These are phyloP conservation scores for Drosophila ogumai DNA, from an alignment of 1,140 invertebrate species.

Conservation along the genomic window DNA sequence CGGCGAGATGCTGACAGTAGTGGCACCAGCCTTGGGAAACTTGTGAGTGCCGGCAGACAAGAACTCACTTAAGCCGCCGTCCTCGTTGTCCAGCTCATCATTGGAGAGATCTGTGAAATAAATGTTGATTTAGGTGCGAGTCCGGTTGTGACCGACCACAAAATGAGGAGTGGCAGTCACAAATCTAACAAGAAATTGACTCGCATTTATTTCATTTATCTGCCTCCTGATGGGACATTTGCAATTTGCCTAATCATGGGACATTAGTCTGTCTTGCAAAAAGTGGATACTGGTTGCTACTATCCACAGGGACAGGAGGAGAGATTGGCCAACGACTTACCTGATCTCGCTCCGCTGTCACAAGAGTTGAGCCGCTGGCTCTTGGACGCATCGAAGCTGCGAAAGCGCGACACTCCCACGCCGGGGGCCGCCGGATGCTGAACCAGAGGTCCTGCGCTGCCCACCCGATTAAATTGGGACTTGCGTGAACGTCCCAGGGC, in stretches of 20 bases:
- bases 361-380: constrained; percentile 83
- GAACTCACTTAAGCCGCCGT: constrained; percentile 71
- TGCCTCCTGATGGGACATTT: constrained; percentile 2
- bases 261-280: constrained; percentile 2
- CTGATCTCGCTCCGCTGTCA: constrained; percentile 84
- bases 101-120: constrained; percentile 78
- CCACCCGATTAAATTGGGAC: constrained; percentile 69
- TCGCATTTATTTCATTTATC: constrained; percentile 11
- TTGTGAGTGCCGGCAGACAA: constrained; percentile 71
- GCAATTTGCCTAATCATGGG: constrained; percentile 15
- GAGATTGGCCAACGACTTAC: constrained; percentile 48
- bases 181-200: not conserved
- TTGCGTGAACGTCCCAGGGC: constrained; percentile 72
- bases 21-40: constrained; percentile 47
- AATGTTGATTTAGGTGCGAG: not conserved
- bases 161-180: not conserved
- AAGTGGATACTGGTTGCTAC: not conserved
- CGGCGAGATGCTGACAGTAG: constrained; percentile 59
- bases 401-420: constrained; percentile 72
- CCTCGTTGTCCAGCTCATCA: constrained; percentile 82
- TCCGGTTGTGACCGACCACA: not conserved
- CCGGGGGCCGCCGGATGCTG: constrained; percentile 14
- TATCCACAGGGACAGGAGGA: not conserved
- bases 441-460: constrained; percentile 41
- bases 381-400: constrained; percentile 78